A percentile compares a stretch with the other conserved stretches of the same genome.
phyloP scores from a whole-genome alignment of 2,797 vertebrate genomes.

The Botia kubotai region DNA sequence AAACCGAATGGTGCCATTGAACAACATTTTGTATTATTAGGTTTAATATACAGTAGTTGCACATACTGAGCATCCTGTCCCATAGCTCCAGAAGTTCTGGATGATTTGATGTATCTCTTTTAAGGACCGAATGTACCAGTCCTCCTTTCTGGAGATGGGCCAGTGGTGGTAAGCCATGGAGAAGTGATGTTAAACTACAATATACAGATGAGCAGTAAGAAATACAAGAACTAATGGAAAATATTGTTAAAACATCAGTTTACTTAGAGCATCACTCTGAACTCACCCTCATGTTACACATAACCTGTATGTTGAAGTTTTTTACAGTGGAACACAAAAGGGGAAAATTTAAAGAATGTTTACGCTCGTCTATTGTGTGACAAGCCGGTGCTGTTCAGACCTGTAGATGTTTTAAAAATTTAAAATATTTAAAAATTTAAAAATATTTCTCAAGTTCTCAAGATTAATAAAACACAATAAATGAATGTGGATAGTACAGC shows the following conservation, averaged over 20 bases:
- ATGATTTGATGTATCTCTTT: slow-evolving; percentile 46
- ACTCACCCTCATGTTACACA: background rate
- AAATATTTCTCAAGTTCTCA: too few relatives aligned
- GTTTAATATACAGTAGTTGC: background rate
- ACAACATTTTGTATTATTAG: background rate
- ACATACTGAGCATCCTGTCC: slow-evolving; percentile 70
- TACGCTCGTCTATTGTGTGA: background rate
- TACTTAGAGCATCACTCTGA: background rate
- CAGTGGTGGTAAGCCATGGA: slow-evolving; percentile 24
- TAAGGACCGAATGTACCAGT: slow-evolving; percentile 42
- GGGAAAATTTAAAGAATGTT: background rate
- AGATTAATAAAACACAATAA: too few relatives aligned
- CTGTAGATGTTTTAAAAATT: background rate
- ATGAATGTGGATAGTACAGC: background rate
- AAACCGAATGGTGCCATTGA: background rate
- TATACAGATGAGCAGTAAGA: slow-evolving; percentile 6
- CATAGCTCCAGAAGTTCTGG: slow-evolving; percentile 56
- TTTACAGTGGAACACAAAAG: background rate
- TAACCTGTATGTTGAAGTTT: background rate
- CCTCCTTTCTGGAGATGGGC: slow-evolving; percentile 49
- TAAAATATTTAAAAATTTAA: too few relatives aligned
- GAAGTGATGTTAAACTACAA: slow-evolving; percentile 57
- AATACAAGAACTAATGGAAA: background rate
- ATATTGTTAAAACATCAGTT: background rate
- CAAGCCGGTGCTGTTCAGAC: background rate